These are phyloP conservation scores for Sipha flava DNA, from an alignment of 1,140 invertebrate species.

Conservation along the genomic window DNA sequence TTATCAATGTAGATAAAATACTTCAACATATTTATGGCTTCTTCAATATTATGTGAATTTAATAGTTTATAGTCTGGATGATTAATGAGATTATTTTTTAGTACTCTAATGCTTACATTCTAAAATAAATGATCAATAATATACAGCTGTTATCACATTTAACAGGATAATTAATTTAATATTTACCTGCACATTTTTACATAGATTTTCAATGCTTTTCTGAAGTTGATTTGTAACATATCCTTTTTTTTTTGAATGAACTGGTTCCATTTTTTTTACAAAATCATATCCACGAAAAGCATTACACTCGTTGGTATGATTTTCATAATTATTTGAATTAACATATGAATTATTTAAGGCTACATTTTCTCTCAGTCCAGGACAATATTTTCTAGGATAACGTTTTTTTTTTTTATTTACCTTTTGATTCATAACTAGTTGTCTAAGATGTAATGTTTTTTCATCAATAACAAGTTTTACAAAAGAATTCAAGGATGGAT, in stretches of 20 bases:
- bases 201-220: neutral
- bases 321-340: neutral
- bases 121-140: neutral
- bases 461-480: neutral
- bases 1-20: constrained; percentile 12
- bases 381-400: neutral
- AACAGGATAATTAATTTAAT: neutral
- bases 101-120: neutral
- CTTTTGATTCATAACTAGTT: neutral
- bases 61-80: neutral
- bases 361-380: too few relatives aligned
- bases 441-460: neutral
- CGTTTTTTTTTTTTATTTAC: neutral
- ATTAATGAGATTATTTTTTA: neutral
- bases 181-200: neutral
- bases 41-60: neutral
- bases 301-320: neutral
- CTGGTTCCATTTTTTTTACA: neutral
- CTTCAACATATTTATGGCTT: neutral
- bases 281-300: constrained; percentile 5
- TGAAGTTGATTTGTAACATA: neutral
- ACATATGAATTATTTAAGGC: too few relatives aligned
- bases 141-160: too few relatives aligned
- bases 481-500: neutral
- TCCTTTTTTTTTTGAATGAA: neutral